Conservation (phyloP, 1,140 invertebrate genomes). For the Proctacanthus coquilletti region DNA sequence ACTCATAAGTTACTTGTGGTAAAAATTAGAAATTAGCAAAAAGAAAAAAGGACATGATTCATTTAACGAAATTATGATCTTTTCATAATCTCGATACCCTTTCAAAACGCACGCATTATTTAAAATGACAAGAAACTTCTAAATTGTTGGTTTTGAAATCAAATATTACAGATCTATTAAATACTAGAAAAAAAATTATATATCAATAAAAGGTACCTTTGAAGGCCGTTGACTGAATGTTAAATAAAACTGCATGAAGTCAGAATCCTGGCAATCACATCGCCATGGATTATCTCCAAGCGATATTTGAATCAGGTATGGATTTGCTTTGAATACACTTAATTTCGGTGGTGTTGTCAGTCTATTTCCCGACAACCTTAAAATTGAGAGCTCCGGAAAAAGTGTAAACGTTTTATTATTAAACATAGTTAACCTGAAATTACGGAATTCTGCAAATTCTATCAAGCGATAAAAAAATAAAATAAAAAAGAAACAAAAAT, state of each 20-base stretch:
- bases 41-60: background rate
- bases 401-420: conserved; percentile 37
- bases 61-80: too few relatives aligned
- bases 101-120: too few relatives aligned
- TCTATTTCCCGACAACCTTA: conserved; percentile 49
- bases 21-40: background rate
- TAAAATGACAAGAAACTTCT: too few relatives aligned
- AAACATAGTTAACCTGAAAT: conserved; percentile 31
- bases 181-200: too few relatives aligned
- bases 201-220: too few relatives aligned
- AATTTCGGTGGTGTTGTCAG: conserved; percentile 41
- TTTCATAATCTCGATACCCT: too few relatives aligned
- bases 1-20: background rate
- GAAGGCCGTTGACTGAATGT: conserved; percentile 39
- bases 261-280: conserved; percentile 42
- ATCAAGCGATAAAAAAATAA: too few relatives aligned
- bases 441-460: too few relatives aligned
- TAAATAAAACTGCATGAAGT: conserved; percentile 40
- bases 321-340: conserved; percentile 41
- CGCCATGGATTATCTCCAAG: conserved; percentile 56
- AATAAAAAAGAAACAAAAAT: too few relatives aligned
- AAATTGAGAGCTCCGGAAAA: conserved; percentile 34
- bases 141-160: too few relatives aligned
- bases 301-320: conserved; percentile 36
- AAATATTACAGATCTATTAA: too few relatives aligned